Evolutionary conservation across 2,888 invertebrate genomes (phyloP).

Genomic region (Chaetogeoica ovagalla): DNA sequence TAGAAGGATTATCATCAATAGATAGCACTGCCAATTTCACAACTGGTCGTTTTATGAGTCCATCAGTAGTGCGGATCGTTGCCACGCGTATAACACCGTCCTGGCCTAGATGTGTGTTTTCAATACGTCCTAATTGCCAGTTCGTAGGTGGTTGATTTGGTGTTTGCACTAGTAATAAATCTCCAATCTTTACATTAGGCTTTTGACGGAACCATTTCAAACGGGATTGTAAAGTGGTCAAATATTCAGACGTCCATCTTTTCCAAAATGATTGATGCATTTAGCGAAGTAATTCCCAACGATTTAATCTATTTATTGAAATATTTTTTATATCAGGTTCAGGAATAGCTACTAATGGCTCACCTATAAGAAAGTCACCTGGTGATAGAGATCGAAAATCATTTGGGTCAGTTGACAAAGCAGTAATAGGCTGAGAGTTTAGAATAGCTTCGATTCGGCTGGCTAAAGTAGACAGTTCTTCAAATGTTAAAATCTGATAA

Average conservation of each 20-base stretch:
- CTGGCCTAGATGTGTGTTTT: not conserved
- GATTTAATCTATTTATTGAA: too few species aligned
- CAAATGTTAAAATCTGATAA: not conserved
- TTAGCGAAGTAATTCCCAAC: too few species aligned
- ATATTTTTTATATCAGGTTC: not conserved
- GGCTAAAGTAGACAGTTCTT: slow-evolving; percentile 1
- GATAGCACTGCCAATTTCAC: slow-evolving; percentile 21
- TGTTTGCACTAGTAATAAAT: slow-evolving; percentile 4
- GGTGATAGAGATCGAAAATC: too few species aligned
- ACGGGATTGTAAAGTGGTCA: not conserved
- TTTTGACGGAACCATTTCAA: not conserved
- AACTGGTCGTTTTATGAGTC: slow-evolving; percentile 9
- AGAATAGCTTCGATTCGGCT: not conserved
- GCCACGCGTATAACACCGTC: slow-evolving; percentile 24
- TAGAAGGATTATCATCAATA: not conserved
- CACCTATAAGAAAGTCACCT: slow-evolving; percentile 16
- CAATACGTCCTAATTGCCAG: slow-evolving; percentile 19
- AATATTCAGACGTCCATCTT: slow-evolving; percentile 24
- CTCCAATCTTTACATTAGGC: not conserved
- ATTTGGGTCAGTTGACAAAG: not conserved
- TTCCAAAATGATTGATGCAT: slow-evolving; percentile 43
- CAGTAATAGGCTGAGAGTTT: not conserved
- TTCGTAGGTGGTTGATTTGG: slow-evolving; percentile 12
- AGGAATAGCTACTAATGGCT: slow-evolving; percentile 5
- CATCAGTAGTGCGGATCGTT: not conserved